Evolutionary conservation across 2,797 vertebrate genomes (phyloP).

Genomic region (Loris lydekkerianus): DNA sequence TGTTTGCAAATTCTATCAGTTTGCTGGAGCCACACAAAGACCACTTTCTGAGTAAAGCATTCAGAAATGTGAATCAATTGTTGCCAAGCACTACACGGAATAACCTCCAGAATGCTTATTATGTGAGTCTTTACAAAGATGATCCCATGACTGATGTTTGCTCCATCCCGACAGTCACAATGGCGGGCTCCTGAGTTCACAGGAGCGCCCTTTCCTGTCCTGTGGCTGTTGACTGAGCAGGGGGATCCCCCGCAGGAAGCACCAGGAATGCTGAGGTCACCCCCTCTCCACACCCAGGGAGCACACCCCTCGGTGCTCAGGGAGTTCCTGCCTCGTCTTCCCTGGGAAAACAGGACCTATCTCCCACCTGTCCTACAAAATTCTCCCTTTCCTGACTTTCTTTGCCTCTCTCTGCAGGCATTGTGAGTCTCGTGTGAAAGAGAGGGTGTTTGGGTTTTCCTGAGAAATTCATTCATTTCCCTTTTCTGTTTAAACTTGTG

Average conservation of each 20-base stretch:
- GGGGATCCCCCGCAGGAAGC: background rate
- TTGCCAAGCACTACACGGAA: background rate
- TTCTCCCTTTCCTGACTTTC: background rate
- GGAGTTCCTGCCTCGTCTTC: background rate
- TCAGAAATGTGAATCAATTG: background rate
- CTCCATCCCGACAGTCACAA: too few species aligned
- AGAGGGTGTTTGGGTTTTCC: background rate
- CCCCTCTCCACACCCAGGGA: background rate
- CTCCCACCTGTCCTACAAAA: background rate
- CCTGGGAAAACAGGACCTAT: background rate
- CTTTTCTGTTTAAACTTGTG: background rate
- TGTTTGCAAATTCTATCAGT: background rate
- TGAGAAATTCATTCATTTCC: background rate
- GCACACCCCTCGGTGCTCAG: rapidly evolving
- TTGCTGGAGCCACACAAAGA: background rate
- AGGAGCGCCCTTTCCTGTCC: background rate
- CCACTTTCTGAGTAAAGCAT: background rate
- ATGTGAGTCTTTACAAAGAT: background rate
- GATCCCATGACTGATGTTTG: background rate
- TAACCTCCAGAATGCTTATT: background rate
- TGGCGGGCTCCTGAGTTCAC: background rate
- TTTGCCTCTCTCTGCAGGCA: background rate
- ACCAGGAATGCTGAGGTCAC: background rate
- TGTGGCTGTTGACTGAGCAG: background rate
- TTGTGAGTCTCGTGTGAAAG: background rate